These are phyloP conservation scores for Melanostoma mellinum DNA, from an alignment of 2,888 invertebrate species.

Conservation along the genomic window DNA sequence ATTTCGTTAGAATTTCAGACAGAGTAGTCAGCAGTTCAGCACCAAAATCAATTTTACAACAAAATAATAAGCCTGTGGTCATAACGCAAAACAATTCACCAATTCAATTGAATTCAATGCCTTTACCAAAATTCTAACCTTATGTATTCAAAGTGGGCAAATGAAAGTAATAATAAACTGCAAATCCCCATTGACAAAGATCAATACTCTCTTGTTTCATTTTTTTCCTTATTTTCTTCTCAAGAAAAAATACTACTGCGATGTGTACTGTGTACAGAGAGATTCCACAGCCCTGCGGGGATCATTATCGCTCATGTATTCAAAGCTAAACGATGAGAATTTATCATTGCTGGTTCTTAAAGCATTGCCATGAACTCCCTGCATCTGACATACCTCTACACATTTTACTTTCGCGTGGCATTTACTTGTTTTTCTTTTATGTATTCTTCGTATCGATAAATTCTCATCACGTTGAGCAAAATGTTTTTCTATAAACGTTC, in stretches of 20 bases:
- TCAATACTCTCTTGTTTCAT: slow-evolving; percentile 42
- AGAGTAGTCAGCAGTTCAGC: too few species aligned
- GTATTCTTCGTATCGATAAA: slow-evolving; percentile 66
- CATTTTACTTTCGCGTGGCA: slow-evolving; percentile 31
- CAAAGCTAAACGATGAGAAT: slow-evolving; percentile 56
- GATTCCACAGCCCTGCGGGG: slow-evolving; percentile 41
- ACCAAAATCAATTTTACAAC: too few species aligned
- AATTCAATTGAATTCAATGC: too few species aligned
- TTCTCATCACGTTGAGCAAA: slow-evolving; percentile 70
- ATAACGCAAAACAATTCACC: too few species aligned
- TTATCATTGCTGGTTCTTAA: slow-evolving; percentile 13
- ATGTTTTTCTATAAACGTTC: slow-evolving; percentile 71
- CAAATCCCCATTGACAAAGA: slow-evolving; percentile 60
- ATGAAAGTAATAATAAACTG: slow-evolving; percentile 25
- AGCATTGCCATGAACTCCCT: background rate
- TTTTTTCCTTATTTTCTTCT: slow-evolving; percentile 41
- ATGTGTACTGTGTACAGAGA: background rate
- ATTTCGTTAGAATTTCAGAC: too few species aligned
- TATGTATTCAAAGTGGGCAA: background rate
- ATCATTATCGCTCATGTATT: slow-evolving; percentile 65
- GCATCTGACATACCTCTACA: background rate
- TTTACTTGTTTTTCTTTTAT: slow-evolving; percentile 52
- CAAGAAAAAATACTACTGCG: background rate
- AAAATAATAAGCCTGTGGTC: too few species aligned
- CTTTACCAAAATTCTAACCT: too few species aligned